Base-by-base conservation (phyloP, 1,140 invertebrate species). In the Neoseiulus cucumeris region DNA sequence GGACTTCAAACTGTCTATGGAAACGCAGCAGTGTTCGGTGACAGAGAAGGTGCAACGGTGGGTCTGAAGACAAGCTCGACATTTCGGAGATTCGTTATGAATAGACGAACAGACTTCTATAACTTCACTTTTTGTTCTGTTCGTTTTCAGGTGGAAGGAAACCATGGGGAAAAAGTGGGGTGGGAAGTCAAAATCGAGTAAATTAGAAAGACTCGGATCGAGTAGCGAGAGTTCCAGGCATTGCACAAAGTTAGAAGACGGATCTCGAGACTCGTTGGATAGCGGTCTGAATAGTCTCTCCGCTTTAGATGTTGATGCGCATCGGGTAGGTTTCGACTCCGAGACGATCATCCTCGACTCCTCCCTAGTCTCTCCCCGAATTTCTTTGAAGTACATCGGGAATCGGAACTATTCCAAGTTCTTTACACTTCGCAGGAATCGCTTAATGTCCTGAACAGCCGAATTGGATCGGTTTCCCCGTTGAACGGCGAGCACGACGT, bases 21-120 rank as follows among this genome's bases (percentile, higher is more conserved):
- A 59, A 59, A 59, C 22, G 51, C 25, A 59, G 9, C 51, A 25
- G 22, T 59, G 51, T 9, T 29, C 51, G 14, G 14, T 59, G 25
- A 20, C 14, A 25, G 51, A 59, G 22, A 59, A 59, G 22, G 51
- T 59, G 25, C 51, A 59, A 59, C 51, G 51, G 51, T 59, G 33
- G 22, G 45, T 28, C 7, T 22, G 4, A 47, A 7, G 14, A 47
- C 18, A 20, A 47, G 28, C 25, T 20, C 45, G 14, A 47, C 42
- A 28, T 1, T 7, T 17, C 25, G 28, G 18, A 47, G 14, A 44
- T 44, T 44, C 42, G 42, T 44, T 44, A 44, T 12, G 12, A 14
- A 44, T 44, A 44, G n/a, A 44, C 12, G 12, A 12, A n/a, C n/a
- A 12, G 12, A n/a, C 12, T 12, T 44, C n/a, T 14, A 44, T 44